Percentiles rank a stretch among this genome's conserved stretches.
These are phyloP conservation scores for Agonum fuliginosum DNA, from an alignment of 2,888 invertebrate species.

Conservation along the genomic window DNA sequence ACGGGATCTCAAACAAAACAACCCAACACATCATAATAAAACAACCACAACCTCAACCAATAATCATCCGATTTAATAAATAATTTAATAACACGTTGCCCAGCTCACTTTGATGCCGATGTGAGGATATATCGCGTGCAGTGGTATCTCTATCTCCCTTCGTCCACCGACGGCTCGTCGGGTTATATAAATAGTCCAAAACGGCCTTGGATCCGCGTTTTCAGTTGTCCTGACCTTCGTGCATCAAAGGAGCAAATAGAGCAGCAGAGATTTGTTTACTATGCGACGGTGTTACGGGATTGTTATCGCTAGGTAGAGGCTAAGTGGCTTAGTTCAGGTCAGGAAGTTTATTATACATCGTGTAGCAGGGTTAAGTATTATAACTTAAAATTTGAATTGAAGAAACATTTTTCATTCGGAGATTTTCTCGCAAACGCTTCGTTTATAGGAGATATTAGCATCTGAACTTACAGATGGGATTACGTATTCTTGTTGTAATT, in stretches of 20 bases:
- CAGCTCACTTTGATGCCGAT: conserved; percentile 23
- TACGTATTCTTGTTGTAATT: no score
- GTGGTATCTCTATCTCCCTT: conserved; percentile 19
- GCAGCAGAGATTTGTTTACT: conserved; percentile 6
- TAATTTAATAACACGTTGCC: conserved; percentile 53
- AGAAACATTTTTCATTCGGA: no score
- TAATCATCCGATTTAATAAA: conserved; percentile 50
- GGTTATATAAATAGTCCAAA: conserved; percentile 35
- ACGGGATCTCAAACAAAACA: conserved; percentile 11
- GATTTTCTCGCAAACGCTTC: no score
- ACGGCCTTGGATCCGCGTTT: conserved; percentile 31
- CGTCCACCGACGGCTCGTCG: no score
- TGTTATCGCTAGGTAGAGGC: no score
- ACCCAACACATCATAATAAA: conserved; percentile 28
- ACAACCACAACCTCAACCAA: conserved; percentile 25
- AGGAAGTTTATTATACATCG: no score
- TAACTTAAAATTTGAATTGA: no score
- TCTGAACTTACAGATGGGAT: no score
- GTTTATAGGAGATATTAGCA: no score
- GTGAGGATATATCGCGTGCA: conserved; percentile 38
- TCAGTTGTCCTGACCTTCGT: conserved; percentile 39
- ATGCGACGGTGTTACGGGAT: not conserved
- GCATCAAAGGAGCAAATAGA: conserved; percentile 26
- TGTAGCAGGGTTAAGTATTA: no score
- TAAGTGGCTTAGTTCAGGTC: no score